Evolutionary conservation across 2,888 invertebrate species (phyloP).

Genomic region (Aphodius granarius): DNA sequence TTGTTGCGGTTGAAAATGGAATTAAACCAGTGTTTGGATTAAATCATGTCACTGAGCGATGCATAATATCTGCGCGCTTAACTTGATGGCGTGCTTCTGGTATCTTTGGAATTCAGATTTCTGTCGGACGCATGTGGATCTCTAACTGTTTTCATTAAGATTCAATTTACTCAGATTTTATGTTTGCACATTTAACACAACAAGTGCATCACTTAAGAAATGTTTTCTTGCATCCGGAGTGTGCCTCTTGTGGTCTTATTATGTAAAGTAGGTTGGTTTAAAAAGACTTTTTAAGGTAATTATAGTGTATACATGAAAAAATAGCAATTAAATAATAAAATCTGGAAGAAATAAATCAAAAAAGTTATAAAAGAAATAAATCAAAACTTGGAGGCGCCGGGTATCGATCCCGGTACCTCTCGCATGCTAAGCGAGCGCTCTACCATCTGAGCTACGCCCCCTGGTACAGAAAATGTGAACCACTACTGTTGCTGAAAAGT

Average conservation of each 20-base stretch:
- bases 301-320: too few species aligned
- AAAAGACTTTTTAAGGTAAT: too few species aligned
- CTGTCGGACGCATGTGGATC: background rate
- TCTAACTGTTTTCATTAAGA: background rate
- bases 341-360: background rate
- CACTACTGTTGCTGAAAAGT: background rate
- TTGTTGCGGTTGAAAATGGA: background rate
- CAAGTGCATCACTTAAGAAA: too few species aligned
- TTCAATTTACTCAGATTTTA: background rate
- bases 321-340: too few species aligned
- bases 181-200: too few species aligned
- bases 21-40: background rate
- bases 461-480: background rate
- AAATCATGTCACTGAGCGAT: background rate
- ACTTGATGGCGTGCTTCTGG: background rate
- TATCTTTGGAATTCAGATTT: background rate
- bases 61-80: background rate
- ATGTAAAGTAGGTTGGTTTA: too few species aligned
- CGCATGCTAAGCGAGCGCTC: constrained; percentile 60
- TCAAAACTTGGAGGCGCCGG: constrained; percentile 46
- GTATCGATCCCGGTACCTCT: constrained; percentile 61
- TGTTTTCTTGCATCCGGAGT: too few species aligned
- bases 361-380: background rate
- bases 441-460: constrained; percentile 57
- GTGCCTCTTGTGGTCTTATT: too few species aligned